Conservation (phyloP, 1,140 invertebrate species). For the Brachionus koreanus region DNA sequence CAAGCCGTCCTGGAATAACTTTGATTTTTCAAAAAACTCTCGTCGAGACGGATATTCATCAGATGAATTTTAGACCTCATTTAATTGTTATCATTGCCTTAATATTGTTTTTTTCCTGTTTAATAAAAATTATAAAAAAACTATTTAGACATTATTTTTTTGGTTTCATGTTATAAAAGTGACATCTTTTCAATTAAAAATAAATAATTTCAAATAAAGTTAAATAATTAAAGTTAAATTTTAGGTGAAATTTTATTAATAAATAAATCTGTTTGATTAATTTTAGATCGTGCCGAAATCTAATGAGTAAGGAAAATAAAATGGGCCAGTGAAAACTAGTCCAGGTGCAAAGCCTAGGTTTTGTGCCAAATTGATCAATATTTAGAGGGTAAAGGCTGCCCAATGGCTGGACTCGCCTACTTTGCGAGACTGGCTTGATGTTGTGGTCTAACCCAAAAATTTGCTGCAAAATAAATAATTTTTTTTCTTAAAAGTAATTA, state of each 20-base stretch:
- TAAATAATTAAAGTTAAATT: not conserved
- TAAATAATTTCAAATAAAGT: not conserved
- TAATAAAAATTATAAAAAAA: not conserved
- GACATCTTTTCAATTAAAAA: not conserved
- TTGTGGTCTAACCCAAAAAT: constrained; percentile 14
- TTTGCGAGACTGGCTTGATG: constrained; percentile 16
- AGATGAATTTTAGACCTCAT: not conserved
- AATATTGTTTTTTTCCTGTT: not conserved
- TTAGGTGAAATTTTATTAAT: not conserved
- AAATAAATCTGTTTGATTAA: not conserved
- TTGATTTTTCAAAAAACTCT: not conserved
- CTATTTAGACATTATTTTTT: not conserved
- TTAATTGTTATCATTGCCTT: not conserved
- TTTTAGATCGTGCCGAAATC: not conserved
- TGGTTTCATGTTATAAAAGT: no score
- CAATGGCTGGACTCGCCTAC: constrained; percentile 4
- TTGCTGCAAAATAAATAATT: no score
- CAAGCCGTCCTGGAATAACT: not conserved
- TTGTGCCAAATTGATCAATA: not conserved
- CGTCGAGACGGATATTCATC: not conserved
- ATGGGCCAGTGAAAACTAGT: not conserved
- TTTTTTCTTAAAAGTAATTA: no score
- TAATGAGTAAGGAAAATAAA: constrained; percentile 41
- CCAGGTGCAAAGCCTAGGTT: not conserved
- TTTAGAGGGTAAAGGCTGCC: constrained; percentile 25